Percentiles rank a stretch among this genome's conserved stretches.
phyloP scores from a whole-genome alignment of 2,888 invertebrate genomes.

The Hololepta plana region DNA sequence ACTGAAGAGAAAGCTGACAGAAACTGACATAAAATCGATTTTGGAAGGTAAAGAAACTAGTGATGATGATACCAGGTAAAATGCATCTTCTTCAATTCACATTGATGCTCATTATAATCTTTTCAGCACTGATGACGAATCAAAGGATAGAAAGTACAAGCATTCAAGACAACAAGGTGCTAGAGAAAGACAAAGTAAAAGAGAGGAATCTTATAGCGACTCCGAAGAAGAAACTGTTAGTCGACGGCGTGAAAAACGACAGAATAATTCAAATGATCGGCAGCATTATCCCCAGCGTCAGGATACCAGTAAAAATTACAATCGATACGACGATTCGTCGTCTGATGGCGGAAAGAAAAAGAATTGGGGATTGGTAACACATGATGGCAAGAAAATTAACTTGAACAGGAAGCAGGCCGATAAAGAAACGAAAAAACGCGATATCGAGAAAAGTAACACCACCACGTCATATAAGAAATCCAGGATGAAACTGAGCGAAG shows the following conservation, averaged over 20 bases:
- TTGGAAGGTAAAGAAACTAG: slow-evolving; percentile 20
- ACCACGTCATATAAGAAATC: slow-evolving; percentile 3
- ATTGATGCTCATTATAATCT: too few species aligned
- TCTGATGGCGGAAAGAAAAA: too few species aligned
- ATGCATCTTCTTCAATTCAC: background rate
- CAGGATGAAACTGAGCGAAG: slow-evolving; percentile 30
- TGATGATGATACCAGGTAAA: slow-evolving; percentile 10
- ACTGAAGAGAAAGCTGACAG: slow-evolving; percentile 34
- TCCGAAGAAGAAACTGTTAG: too few species aligned
- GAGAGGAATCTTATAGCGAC: background rate
- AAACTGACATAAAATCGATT: slow-evolving; percentile 23
- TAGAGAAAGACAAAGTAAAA: too few species aligned
- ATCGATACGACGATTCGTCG: too few species aligned
- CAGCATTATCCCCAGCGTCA: too few species aligned
- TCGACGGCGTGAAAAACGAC: slow-evolving; percentile 13
- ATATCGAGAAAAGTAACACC: slow-evolving; percentile 8
- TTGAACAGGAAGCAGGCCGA: slow-evolving; percentile 7
- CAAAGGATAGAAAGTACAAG: too few species aligned
- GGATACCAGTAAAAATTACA: too few species aligned
- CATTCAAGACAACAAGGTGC: too few species aligned
- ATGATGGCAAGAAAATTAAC: slow-evolving; percentile 23
- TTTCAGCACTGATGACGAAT: too few species aligned
- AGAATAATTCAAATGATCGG: slow-evolving; percentile 11
- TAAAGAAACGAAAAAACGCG: slow-evolving; percentile 6
- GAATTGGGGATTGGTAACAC: slow-evolving; percentile 24